Percentiles rank a stretch among this genome's conserved stretches.
phyloP scores from a whole-genome alignment of 1,140 invertebrate genomes.

The Drosophila ironensis region DNA sequence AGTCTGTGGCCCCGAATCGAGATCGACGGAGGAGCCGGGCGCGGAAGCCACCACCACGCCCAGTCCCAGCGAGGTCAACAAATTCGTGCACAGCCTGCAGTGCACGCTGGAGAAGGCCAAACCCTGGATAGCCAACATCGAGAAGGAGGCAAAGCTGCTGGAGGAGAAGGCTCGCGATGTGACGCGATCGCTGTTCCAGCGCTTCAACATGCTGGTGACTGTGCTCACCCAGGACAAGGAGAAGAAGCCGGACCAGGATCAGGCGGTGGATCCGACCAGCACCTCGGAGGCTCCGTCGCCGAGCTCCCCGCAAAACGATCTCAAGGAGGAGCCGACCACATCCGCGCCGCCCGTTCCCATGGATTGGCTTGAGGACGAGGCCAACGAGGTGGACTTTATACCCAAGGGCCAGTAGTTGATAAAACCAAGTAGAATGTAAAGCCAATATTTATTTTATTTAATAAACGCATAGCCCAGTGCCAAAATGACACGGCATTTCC shows the following conservation, averaged over 20 bases:
- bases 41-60: conserved; percentile 11
- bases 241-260: not conserved
- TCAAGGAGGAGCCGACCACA: conserved; percentile 18
- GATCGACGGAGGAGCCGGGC: conserved; percentile 4
- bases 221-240: conserved; percentile 24
- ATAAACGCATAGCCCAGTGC: conserved; percentile 8
- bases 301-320: not conserved
- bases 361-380: conserved; percentile 29
- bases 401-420: not conserved
- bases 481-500: not conserved
- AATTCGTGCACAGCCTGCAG: conserved; percentile 68
- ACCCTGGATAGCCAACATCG: conserved; percentile 68
- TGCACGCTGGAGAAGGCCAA: conserved; percentile 69
- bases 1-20: conserved; percentile 39
- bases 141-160: conserved; percentile 65
- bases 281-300: not conserved
- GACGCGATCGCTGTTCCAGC: conserved; percentile 42
- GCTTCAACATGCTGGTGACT: conserved; percentile 33
- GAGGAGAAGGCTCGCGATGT: conserved; percentile 57
- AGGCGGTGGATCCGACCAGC: not conserved
- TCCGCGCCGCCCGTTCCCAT: conserved; percentile 1
- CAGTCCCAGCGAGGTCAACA: conserved; percentile 61
- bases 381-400: conserved; percentile 21
- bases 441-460: conserved; percentile 10
- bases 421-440: not conserved